Base-by-base conservation (phyloP, 64 coral and sea anemone genomes). In the Montipora capricornis region DNA sequence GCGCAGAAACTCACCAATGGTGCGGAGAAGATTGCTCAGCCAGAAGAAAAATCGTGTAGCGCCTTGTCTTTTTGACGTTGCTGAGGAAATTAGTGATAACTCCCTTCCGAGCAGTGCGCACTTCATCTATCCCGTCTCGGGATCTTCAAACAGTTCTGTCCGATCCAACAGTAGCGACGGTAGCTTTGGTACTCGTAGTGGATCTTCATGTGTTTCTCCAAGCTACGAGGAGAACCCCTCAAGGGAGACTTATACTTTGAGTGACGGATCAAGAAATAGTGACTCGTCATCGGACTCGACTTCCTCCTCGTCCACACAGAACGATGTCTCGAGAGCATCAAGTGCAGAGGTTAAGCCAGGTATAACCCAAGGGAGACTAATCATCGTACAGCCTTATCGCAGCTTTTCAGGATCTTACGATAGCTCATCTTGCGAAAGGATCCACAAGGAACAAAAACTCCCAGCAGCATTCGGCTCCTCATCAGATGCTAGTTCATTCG, bases 361-460 rank as follows among this genome's bases (percentile, higher is more conserved):
- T 61, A 4, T 60, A 45, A 62, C 80, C 19, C 26, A 62, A 15
- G 80, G 80, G 8, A 82, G 80, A 44, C 80, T 82, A 24, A 82
- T 82, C 55, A 82, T 82, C 8, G 80, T 82, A 8, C 80, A 82
- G 26, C 80, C 80, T 12, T 82, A 57, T 22, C 20, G 55, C 13
- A 82, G 80, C 29, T 44, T 82, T 14, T 64, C 80, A 24, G 4
- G 11, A 1, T 82, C 26, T 16, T 44, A 82, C n/a, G 78, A 58
- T 7, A 80, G n/a, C 26, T 82, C 26, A 22, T 44, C 57, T 12
- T 57, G 13, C 5, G 24, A 62, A 15, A 6, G 37, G 24, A 19
- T 17, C 15, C 44, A 49, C 45, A 45, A 46, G 74, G 12, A 9
- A 5, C 44, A 76, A n/a, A 10, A 11, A 6, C 4, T 44, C 12